Evolutionary conservation across 2,797 vertebrate species (phyloP).

Genomic region (Falco peregrinus): DNA sequence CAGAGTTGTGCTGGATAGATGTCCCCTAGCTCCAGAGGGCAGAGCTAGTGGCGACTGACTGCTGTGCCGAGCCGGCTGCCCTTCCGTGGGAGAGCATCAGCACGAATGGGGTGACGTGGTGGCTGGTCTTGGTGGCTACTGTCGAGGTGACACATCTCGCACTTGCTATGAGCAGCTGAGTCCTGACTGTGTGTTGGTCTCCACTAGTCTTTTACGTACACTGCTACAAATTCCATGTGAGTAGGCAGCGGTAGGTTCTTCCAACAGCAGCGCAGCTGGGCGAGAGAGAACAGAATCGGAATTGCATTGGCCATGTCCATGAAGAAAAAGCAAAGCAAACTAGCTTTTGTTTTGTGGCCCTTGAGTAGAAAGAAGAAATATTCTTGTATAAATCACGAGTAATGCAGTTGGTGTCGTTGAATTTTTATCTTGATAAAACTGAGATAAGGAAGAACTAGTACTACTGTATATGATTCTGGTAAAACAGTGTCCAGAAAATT

Average conservation of each 20-base stretch:
- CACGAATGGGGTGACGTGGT: neutral
- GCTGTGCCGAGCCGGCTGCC: accelerated
- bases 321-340: neutral
- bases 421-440: neutral
- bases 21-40: neutral
- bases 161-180: accelerated
- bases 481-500: neutral
- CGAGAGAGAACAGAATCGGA: neutral
- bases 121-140: neutral
- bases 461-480: neutral
- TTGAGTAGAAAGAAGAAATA: neutral
- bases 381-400: neutral
- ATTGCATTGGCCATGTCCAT: accelerated
- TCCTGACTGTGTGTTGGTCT: neutral
- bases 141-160: neutral
- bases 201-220: neutral
- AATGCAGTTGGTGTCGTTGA: neutral
- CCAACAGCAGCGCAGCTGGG: neutral
- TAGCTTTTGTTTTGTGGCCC: neutral
- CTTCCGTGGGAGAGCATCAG: accelerated
- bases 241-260: neutral
- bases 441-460: neutral
- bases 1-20: accelerated
- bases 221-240: neutral
- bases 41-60: neutral